Conservation (phyloP, 2,888 invertebrate species). For the Muschampia plurimacula region DNA sequence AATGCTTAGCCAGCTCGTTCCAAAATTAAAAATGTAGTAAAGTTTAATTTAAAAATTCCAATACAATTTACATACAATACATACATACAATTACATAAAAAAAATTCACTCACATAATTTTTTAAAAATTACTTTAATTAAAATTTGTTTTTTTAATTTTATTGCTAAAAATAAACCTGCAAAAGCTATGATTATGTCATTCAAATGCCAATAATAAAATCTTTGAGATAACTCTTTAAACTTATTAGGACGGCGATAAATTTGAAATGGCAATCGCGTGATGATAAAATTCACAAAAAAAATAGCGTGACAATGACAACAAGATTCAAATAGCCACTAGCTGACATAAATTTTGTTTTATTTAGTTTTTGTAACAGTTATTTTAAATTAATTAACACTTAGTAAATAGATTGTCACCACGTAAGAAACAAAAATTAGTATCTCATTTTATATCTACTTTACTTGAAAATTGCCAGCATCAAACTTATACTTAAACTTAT, state of each 20-base stretch:
- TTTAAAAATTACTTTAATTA: neutral
- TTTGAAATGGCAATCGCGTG: constrained; percentile 17
- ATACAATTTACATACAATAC: no score
- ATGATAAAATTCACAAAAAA: constrained; percentile 26
- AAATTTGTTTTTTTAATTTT: constrained; percentile 1
- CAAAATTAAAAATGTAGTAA: neutral
- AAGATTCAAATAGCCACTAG: neutral
- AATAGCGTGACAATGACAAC: constrained; percentile 21
- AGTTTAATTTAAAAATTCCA: neutral
- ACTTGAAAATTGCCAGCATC: neutral
- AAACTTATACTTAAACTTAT: no score
- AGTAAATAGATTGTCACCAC: neutral
- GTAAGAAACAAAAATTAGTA: no score
- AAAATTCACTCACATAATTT: neutral
- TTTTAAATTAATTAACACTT: neutral
- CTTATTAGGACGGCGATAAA: constrained; percentile 10
- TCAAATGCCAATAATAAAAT: constrained; percentile 3
- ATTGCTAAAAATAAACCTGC: neutral
- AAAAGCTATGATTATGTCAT: neutral
- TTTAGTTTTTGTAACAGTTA: neutral
- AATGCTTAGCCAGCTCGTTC: neutral
- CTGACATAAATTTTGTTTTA: constrained; percentile 13
- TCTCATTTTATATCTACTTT: neutral
- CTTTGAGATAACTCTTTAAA: neutral
- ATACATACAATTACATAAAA: no score